Evolutionary conservation across 2,888 invertebrate genomes (phyloP).

Genomic region (Platypus cylindrus): DNA sequence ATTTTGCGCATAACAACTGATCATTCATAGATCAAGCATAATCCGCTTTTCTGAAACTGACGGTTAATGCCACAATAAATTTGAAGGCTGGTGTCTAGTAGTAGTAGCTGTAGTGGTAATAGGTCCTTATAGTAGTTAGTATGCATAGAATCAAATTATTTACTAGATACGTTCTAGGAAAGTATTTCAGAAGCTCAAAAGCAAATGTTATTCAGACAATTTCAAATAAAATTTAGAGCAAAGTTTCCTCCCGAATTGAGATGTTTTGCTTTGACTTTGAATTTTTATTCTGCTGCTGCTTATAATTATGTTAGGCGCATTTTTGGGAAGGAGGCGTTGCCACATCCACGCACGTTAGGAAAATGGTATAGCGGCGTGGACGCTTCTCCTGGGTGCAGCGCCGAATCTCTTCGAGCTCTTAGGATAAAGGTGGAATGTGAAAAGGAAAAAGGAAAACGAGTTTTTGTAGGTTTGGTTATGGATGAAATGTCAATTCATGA

Average conservation of each 20-base stretch:
- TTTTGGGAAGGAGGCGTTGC: not conserved
- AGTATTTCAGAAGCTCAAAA: no score
- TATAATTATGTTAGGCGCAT: slow-evolving; percentile 1
- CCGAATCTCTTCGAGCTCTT: not conserved
- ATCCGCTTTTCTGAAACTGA: no score
- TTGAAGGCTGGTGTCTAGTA: no score
- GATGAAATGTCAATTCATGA: slow-evolving; percentile 13
- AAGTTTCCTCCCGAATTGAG: not conserved
- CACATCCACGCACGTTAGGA: not conserved
- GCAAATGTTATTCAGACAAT: no score
- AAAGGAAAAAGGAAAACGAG: not conserved
- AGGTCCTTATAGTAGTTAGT: no score
- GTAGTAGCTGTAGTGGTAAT: no score
- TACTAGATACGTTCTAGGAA: no score
- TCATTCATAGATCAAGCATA: no score
- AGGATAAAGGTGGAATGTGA: not conserved
- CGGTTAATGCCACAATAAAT: no score
- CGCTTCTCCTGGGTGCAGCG: slow-evolving; percentile 1
- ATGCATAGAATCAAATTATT: no score
- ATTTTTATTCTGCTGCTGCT: slow-evolving; percentile 1
- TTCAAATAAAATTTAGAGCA: no score
- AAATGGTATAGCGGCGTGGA: not conserved
- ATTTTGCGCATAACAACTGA: no score
- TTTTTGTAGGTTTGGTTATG: slow-evolving; percentile 3
- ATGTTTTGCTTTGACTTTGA: slow-evolving; percentile 1